Conservation (phyloP, 2,113 vertebrate species). For the Colaptes auratus region DNA sequence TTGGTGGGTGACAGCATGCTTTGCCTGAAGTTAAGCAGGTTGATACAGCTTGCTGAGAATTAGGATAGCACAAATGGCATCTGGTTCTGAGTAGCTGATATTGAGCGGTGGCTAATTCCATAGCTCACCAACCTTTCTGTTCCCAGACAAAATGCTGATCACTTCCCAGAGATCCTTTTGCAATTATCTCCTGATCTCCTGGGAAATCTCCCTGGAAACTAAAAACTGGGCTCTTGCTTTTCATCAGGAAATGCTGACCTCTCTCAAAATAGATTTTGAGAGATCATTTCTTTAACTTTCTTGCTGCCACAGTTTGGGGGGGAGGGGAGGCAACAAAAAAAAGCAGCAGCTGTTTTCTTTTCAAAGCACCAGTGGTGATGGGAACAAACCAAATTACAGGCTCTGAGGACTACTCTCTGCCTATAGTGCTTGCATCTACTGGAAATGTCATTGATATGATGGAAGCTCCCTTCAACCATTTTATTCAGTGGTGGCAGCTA, state of each 20-base stretch:
- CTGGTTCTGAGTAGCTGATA: neutral
- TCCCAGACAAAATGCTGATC: neutral
- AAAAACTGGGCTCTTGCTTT: neutral
- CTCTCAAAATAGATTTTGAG: constrained; percentile 8
- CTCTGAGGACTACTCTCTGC: neutral
- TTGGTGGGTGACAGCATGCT: accelerated
- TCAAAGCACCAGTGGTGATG: constrained; percentile 3
- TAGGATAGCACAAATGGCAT: neutral
- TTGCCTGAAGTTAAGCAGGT: neutral
- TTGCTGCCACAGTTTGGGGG: neutral
- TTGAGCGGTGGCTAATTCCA: neutral
- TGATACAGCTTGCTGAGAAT: neutral
- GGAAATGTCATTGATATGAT: neutral
- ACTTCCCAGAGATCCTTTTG: neutral
- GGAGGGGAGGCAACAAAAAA: neutral
- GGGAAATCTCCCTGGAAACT: neutral
- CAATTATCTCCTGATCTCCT: neutral
- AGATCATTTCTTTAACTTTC: neutral
- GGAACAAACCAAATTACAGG: constrained; percentile 53
- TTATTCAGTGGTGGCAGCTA: neutral
- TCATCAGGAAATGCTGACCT: neutral
- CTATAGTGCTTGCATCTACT: neutral
- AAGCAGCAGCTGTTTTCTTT: constrained; percentile 9
- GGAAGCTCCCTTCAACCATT: constrained; percentile 1
- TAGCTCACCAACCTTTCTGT: neutral